Percentiles rank a stretch among this genome's conserved stretches.
Evolutionary conservation across 2,113 vertebrate species (phyloP).

Genomic region (Rhabdomys dilectus): DNA sequence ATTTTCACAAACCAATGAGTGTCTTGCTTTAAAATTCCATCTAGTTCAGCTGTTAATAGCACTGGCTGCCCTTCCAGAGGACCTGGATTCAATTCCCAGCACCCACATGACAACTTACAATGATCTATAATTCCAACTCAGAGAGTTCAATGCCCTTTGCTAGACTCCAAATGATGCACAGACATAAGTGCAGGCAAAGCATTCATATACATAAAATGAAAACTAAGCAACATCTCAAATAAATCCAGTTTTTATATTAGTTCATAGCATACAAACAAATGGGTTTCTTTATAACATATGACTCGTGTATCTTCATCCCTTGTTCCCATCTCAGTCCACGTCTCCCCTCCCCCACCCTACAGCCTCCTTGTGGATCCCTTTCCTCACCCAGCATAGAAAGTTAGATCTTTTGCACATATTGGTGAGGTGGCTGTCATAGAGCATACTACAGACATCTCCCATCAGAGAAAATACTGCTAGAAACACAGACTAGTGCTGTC

Average conservation of each 20-base stretch:
- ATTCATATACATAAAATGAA: neutral
- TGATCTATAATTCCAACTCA: neutral
- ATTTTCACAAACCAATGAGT: neutral
- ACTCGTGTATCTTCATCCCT: neutral
- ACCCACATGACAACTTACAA: neutral
- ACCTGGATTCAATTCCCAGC: neutral
- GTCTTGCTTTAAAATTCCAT: neutral
- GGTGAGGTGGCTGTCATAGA: neutral
- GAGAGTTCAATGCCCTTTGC: neutral
- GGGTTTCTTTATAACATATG: neutral
- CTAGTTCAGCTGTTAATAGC: neutral
- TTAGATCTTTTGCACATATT: no score
- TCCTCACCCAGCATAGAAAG: neutral
- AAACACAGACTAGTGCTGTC: no score
- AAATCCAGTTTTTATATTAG: neutral
- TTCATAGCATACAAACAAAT: neutral
- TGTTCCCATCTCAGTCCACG: neutral
- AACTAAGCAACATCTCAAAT: neutral
- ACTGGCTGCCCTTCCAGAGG: neutral
- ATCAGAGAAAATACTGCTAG: neutral
- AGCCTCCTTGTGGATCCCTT: neutral
- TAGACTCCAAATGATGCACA: neutral
- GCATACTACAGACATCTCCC: neutral
- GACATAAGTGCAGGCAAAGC: neutral
- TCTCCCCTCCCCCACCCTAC: no score